Evolutionary conservation across 2,888 invertebrate species (phyloP), one percentile per base, ranked within the genome.

Genomic region (Calephelis perditalis): DNA sequence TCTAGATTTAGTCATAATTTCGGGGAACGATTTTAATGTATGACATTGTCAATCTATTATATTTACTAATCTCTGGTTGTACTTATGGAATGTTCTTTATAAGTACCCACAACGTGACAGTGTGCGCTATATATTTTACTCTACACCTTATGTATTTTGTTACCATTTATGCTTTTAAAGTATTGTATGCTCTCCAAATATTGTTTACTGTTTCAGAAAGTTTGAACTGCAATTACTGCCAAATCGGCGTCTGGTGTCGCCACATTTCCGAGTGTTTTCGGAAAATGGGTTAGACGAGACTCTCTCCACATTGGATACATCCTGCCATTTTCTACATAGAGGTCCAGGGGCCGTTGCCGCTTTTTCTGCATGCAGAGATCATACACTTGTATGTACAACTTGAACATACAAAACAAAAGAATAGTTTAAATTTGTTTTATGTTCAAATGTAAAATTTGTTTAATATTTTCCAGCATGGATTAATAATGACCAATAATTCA

Each of bases 281-380:
- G 84, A 86, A 57, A 64, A 71, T 5, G 84, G 86, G 6, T 86
- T 79, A 52, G 84, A 91, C 63, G 78, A 78, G n/a, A 78, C 81
- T 6, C 72, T 84, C 56, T 82, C 87, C 1, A 70, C 75, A 2
- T 77, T 79, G 6, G 84, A 86, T 64, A 69, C 85, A 12, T 86
- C 91, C 46, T 95, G 95, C 74, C 93, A 95, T 76, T 95, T 92
- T 79, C 81, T 94, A 56, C 94, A 95, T 75, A 74, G 85, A 5
- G 92, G 93, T 66, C 82, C 82, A 1, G 81, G 79, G 11, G 86
- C 91, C 36, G 92, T 93, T 0, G 95, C 95, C 8, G 94, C 95
- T 1, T 88, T 95, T 66, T 95, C 93, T 67, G 91, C 94, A 49
- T 95, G 95, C 76, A 87, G 92, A 67, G 91, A 92, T 66, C 91